Percentiles rank a stretch among this genome's conserved stretches.
These are phyloP conservation scores for Suncus etruscus DNA, from an alignment of 2,113 vertebrate genomes.

Conservation along the genomic window DNA sequence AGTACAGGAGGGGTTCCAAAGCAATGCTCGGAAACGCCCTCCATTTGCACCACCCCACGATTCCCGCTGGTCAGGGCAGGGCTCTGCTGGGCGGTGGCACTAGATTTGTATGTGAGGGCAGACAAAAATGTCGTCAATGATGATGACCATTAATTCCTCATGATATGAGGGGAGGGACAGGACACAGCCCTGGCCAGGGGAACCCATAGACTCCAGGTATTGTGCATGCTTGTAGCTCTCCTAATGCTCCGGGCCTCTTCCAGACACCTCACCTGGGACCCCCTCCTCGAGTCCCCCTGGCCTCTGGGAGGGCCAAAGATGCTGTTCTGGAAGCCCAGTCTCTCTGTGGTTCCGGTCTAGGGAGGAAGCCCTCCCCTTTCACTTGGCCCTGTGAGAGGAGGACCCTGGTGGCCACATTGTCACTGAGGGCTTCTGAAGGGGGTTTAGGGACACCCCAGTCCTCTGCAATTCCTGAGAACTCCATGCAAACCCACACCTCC, in stretches of 20 bases:
- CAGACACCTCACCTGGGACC: background rate
- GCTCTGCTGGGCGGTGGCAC: too few relatives aligned
- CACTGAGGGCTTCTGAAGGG: background rate
- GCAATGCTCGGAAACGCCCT: background rate
- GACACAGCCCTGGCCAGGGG: too few relatives aligned
- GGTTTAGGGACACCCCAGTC: rapidly evolving
- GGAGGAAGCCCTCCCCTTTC: too few relatives aligned
- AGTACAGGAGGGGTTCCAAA: background rate
- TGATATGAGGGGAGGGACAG: too few relatives aligned
- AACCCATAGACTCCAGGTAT: too few relatives aligned
- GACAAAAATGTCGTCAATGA: too few relatives aligned
- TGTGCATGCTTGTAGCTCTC: too few relatives aligned
- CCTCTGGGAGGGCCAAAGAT: background rate
- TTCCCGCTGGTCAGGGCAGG: too few relatives aligned
- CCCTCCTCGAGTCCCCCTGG: background rate
- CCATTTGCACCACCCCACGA: too few relatives aligned
- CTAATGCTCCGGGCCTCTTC: background rate
- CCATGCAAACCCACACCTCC: background rate
- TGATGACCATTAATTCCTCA: too few relatives aligned
- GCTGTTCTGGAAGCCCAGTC: background rate
- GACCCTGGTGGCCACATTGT: background rate
- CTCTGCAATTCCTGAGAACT: background rate
- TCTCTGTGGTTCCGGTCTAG: background rate
- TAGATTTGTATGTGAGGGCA: too few relatives aligned
- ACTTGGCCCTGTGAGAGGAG: background rate